Percentiles rank a stretch among this genome's conserved stretches.
phyloP scores from a whole-genome alignment of 2,888 invertebrate species.

The Ormyrus pomaceus region DNA sequence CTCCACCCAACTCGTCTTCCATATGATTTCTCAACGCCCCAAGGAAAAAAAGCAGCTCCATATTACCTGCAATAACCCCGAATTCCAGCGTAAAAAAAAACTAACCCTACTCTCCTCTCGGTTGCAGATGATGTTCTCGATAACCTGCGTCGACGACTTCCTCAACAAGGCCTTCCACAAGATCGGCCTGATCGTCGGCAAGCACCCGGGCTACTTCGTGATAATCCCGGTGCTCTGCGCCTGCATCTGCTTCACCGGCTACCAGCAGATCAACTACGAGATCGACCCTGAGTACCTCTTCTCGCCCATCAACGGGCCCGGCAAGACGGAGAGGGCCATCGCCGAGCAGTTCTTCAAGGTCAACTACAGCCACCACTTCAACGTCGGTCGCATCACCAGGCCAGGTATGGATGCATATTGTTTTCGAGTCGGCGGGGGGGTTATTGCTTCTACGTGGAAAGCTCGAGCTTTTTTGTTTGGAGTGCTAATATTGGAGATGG shows the following conservation, averaged over 20 bases:
- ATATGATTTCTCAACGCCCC: constrained; percentile 11
- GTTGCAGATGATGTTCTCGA: constrained; percentile 83
- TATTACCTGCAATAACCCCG: neutral
- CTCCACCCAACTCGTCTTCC: neutral
- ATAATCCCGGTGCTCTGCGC: constrained; percentile 90
- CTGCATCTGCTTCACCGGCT: constrained; percentile 89
- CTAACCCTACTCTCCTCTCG: constrained; percentile 8
- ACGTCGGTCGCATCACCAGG: constrained; percentile 90
- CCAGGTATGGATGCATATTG: constrained; percentile 79
- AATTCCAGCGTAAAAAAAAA: neutral
- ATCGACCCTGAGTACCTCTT: constrained; percentile 96
- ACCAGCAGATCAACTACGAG: constrained; percentile 90
- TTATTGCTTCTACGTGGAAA: too few relatives aligned
- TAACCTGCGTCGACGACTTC: constrained; percentile 87
- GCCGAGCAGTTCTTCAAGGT: constrained; percentile 92
- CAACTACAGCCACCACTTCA: constrained; percentile 91
- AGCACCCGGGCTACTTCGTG: constrained; percentile 91
- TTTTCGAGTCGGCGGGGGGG: too few relatives aligned
- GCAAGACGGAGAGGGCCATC: constrained; percentile 87
- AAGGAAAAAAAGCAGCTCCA: neutral
- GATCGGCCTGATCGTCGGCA: constrained; percentile 87
- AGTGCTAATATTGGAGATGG: neutral
- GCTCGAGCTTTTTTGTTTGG: too few relatives aligned
- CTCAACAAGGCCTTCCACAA: constrained; percentile 89
- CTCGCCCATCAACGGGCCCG: constrained; percentile 91